These are phyloP conservation scores for Zoroaster sp. DNA, from an alignment of 53 echinoderm and acorn worm genomes.

Conservation along the genomic window DNA sequence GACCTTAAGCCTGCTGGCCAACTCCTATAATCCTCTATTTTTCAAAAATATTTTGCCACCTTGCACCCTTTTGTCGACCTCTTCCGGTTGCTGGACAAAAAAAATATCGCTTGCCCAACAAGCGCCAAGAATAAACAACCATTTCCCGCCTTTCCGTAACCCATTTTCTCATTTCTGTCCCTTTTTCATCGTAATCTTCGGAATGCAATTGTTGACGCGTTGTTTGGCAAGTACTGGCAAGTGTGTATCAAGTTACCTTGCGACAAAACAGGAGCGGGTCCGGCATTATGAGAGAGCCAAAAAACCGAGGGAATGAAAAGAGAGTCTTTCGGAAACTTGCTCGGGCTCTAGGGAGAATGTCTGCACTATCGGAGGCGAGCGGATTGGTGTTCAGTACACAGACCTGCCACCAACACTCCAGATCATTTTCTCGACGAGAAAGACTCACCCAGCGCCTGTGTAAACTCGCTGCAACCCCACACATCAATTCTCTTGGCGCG, in stretches of 20 bases:
- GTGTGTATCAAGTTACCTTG: conserved; percentile 48
- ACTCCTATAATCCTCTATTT: not conserved
- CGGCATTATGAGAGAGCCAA: not conserved
- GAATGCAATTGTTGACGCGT: conserved; percentile 56
- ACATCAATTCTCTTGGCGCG: conserved; percentile 27
- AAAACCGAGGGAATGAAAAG: not conserved
- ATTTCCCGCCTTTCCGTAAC: conserved; percentile 48
- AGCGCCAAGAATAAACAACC: conserved; percentile 53
- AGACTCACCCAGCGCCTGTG: conserved; percentile 33
- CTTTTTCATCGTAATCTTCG: conserved; percentile 9
- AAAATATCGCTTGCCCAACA: conserved; percentile 20
- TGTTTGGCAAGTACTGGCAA: conserved; percentile 50
- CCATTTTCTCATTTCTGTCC: not conserved
- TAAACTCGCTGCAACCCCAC: conserved; percentile 36
- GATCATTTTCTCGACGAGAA: conserved; percentile 44
- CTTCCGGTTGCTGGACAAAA: conserved; percentile 46
- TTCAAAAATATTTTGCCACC: not conserved
- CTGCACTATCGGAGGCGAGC: conserved; percentile 47
- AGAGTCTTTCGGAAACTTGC: conserved; percentile 34
- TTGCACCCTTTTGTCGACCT: conserved; percentile 36
- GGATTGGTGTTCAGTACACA: conserved; percentile 35
- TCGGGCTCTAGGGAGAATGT: conserved; percentile 7
- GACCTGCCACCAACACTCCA: conserved; percentile 37
- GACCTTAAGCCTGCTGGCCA: not conserved
- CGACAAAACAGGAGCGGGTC: not conserved